Base-by-base conservation (phyloP, 2,888 invertebrate genomes). In the Flexamia atlantica region DNA sequence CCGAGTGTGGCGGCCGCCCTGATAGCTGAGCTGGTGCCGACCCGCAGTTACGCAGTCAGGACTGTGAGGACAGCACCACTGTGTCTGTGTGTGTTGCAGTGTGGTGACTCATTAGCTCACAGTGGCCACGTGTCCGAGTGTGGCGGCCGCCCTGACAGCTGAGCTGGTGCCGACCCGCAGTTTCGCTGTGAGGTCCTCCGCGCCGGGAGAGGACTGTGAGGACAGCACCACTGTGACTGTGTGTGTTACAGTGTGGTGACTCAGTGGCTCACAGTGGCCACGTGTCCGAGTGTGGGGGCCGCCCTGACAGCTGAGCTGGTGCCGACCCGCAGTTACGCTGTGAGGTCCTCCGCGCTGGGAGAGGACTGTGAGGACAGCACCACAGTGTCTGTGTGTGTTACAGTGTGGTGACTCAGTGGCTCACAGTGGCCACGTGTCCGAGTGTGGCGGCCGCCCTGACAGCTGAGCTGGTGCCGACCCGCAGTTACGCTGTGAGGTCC, bases 281-380 rank as follows among this genome's bases (percentile, higher is more conserved):
- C 72, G 40, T 83, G 85, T 87, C 87, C 0, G 3, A 90, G 90
- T 20, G 89, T 94, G 4, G 89, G 88, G 84, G 82, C 87, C 5
- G 87, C 87, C 28, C 89, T 91, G 72, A 60, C 89, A 0, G 28
- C 74, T 14, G 1, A 57, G 14, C 50, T 86, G 12, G 36, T 36
- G 28, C n/a, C 50, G 20, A 12, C 64, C 5, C 32, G 32, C 40
- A 36, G 70, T 10, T 87, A 87, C 82, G 95, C 95, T 0, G 94
- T 95, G 0, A 90, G 95, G 87, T 95, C 96, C 1, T 91, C 91
- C 89, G 96, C 95, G 17, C 92, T 95, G 64, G 95, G 95, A 4
- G 97, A 97, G 90, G 97, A 97, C 89, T 94, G 95, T 10, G 93
- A 94, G 84, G 95, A 95, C 76, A 90, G 95, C 14, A 94, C 94